Percentiles rank a stretch among this genome's conserved stretches.
These are phyloP conservation scores for Acronicta psi DNA, from an alignment of 2,888 invertebrate species.

Conservation along the genomic window DNA sequence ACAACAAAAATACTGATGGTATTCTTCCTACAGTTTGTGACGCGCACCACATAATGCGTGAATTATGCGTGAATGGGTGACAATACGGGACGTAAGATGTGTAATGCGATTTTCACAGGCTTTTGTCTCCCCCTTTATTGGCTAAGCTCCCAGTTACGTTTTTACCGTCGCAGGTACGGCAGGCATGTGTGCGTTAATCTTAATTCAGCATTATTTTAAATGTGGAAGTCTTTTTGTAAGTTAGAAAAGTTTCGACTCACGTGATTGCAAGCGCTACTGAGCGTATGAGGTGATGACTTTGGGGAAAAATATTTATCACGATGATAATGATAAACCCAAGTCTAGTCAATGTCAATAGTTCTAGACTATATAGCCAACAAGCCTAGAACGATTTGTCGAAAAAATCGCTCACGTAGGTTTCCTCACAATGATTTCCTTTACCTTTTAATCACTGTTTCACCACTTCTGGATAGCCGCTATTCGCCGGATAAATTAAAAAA, in stretches of 20 bases:
- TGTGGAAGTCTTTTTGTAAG: neutral
- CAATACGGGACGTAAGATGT: constrained; percentile 72
- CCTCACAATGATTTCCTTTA: too few species aligned
- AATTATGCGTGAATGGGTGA: constrained; percentile 75
- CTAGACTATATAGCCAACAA: too few species aligned
- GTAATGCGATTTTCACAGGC: constrained; percentile 69
- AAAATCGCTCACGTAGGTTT: too few species aligned
- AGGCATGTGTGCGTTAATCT: constrained; percentile 14
- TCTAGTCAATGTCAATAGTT: too few species aligned
- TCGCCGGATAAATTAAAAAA: too few species aligned
- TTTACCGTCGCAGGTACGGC: constrained; percentile 44
- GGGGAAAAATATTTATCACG: too few species aligned
- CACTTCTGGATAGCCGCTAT: too few species aligned
- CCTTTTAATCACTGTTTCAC: too few species aligned
- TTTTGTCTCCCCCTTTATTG: constrained; percentile 71
- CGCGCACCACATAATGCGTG: constrained; percentile 69
- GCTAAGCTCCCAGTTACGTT: constrained; percentile 71
- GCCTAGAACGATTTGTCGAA: too few species aligned
- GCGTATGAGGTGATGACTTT: too few species aligned
- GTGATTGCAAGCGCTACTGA: neutral
- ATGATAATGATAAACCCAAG: too few species aligned
- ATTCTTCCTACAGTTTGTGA: constrained; percentile 50
- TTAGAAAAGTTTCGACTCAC: neutral
- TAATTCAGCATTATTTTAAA: constrained; percentile 13
- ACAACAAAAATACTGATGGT: constrained; percentile 7